These are phyloP conservation scores for Listronotus bonariensis DNA, from an alignment of 1,140 invertebrate genomes.

Conservation along the genomic window DNA sequence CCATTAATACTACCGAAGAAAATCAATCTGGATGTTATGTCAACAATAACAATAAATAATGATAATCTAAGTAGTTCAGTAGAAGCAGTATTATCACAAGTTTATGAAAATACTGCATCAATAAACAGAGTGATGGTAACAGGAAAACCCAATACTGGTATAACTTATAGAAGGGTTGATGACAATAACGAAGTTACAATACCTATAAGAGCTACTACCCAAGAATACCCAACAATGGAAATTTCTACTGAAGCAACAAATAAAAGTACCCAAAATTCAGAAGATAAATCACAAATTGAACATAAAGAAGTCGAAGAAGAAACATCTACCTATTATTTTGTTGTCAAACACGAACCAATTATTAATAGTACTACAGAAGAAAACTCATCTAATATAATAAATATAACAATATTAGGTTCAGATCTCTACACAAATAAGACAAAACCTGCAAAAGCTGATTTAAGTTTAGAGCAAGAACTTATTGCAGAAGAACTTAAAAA, in stretches of 20 bases:
- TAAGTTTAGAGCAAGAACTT: constrained; percentile 39
- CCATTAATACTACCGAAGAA: background rate
- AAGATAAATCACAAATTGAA: background rate
- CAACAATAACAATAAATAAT: background rate
- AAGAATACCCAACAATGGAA: constrained; percentile 7
- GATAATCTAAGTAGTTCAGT: constrained; percentile 40
- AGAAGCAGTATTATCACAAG: constrained; percentile 41
- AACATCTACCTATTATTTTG: constrained; percentile 3
- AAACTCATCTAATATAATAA: constrained; percentile 25
- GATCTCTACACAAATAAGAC: constrained; percentile 21
- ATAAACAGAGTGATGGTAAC: constrained; percentile 14
- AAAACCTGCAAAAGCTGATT: constrained; percentile 43
- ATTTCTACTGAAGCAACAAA: background rate
- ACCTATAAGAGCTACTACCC: background rate
- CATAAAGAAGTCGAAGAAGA: background rate
- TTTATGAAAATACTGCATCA: constrained; percentile 20
- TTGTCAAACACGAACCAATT: background rate
- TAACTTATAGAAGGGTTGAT: constrained; percentile 6
- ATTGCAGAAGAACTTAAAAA: constrained; percentile 36
- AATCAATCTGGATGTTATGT: background rate
- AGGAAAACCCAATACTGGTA: background rate
- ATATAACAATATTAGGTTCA: constrained; percentile 34
- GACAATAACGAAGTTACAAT: constrained; percentile 6
- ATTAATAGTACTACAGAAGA: background rate
- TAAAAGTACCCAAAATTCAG: background rate